Base-by-base conservation (phyloP, 1,140 invertebrate genomes). In the Lethocerus indicus region DNA sequence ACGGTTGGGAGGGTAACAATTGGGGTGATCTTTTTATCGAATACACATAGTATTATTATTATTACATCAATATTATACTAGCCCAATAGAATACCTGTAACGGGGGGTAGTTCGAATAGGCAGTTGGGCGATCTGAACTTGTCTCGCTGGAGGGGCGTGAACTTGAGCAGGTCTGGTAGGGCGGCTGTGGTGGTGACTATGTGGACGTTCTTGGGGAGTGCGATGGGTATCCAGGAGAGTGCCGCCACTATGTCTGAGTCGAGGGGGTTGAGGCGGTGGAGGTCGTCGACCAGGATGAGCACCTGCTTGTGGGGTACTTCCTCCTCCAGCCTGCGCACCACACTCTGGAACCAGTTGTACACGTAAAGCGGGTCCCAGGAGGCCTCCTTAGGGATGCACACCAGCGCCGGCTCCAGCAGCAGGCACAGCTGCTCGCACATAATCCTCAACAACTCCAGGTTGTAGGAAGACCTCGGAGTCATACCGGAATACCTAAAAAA, bases 311-410 rank as follows among this genome's bases (percentile, higher is more conserved):
- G 50, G 18, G 35, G 32, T 18, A 24, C 35, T 18, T 42, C 37
- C 16, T 36, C 28, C 12, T 36, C 32, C 20, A 47, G 37, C 4
- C 28, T 69, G 20, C 74, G 65, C 51, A 84, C 61, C 6, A 84
- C 70, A 59, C 78, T 80, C 64, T 80, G 80, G 59, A 87, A 85
- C 83, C 83, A 87, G 62, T 83, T 85, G 61, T 83, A 83, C 45
- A 87, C 76, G 57, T 86, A 86, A 20, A 83, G 62, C 0, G 83
- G 81, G 67, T 88, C 83, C 55, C 86, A 87, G 41, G 80, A 85
- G 14, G 82, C 81, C 54, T 87, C 82, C 58, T 81, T 79, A 2
- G 83, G 82, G 18, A 84, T 63, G 61, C 83, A 84, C 1, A 82
- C 81, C 55, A 82, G 79, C 20, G 78, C 79, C 2, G 59, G 60